Evolutionary conservation across 2,113 vertebrate species (phyloP).

Genomic region (Sphaerodactylus townsendi): DNA sequence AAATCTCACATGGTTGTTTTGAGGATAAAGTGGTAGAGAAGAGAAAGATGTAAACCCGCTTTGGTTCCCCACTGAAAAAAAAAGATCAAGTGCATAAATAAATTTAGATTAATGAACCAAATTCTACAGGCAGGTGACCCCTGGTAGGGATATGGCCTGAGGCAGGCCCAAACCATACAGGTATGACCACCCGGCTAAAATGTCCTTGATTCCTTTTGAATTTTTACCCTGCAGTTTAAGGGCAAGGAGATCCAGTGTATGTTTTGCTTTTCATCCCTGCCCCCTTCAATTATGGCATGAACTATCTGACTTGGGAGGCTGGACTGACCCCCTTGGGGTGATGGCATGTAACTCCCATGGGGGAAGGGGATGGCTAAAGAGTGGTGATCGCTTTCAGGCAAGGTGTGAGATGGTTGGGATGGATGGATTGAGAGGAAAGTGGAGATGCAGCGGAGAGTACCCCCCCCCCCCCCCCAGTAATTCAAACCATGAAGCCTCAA

Average conservation of each 20-base stretch:
- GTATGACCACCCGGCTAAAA: background rate
- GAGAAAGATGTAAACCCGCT: too few species aligned
- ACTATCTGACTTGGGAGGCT: slow-evolving; percentile 1
- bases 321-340: background rate
- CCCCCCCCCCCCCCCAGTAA: too few species aligned
- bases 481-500: background rate
- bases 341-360: too few species aligned
- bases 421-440: background rate
- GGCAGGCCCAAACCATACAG: background rate
- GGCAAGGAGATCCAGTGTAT: too few species aligned
- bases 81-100: too few species aligned
- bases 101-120: too few species aligned
- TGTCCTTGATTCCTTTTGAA: background rate
- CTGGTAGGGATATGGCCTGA: background rate
- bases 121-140: too few species aligned
- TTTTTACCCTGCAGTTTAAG: background rate
- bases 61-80: too few species aligned
- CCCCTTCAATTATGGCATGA: background rate
- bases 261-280: slow-evolving; percentile 4
- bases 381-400: background rate
- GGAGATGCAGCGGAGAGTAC: background rate
- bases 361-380: background rate
- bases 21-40: too few species aligned
- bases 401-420: background rate
- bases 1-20: too few species aligned